Base-by-base conservation (phyloP, 1,140 invertebrate species). In the Spodoptera litura region DNA sequence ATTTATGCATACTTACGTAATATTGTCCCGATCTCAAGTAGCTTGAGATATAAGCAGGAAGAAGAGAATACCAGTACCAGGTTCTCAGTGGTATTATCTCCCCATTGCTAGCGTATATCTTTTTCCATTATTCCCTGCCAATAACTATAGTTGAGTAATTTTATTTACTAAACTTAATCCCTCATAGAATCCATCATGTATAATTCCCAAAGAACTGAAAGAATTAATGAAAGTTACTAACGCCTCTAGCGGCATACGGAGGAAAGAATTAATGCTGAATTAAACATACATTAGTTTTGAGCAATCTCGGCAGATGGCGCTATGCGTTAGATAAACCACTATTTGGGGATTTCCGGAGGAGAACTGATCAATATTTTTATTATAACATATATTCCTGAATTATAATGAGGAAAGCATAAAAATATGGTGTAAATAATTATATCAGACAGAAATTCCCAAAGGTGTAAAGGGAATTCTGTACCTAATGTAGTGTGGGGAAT, bases 331-430 rank as follows among this genome's bases (percentile, higher is more conserved):
- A 44, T 2, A 49, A 49, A 44, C n/a, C 4, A 15, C 31, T 8
- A 15, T 12, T 38, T 10, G 0, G 56, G 20, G 6, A 44, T 44
- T 64, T 44, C 61, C 31, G 35, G 35, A n/a, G 35, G 61, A 64
- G n/a, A 15, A n/a, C 13, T 15, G 13, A 64, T 35, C 13, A 71
- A 71, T 66, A 51, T 59, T 44, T 44, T 44, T 44, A 44, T 44
- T 44, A 44, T 44, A 44, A 44, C 38, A 31, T 8, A 2, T 44
- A 6, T 44, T 44, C 38, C 38, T 44, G 38, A 44, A 44, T 38
- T 44, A 44, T 44, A 44, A 44, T 44, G 6, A 44, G 38, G 38
- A 44, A 44, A 44, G 4, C 38, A 44, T 44, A 44, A 44, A 44
- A 44, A 44, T 10, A 44, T 44, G 0, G 9, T 8, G 9, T 9